Base-by-base conservation (phyloP, 2,888 invertebrate species). In the Conus canariensis region DNA sequence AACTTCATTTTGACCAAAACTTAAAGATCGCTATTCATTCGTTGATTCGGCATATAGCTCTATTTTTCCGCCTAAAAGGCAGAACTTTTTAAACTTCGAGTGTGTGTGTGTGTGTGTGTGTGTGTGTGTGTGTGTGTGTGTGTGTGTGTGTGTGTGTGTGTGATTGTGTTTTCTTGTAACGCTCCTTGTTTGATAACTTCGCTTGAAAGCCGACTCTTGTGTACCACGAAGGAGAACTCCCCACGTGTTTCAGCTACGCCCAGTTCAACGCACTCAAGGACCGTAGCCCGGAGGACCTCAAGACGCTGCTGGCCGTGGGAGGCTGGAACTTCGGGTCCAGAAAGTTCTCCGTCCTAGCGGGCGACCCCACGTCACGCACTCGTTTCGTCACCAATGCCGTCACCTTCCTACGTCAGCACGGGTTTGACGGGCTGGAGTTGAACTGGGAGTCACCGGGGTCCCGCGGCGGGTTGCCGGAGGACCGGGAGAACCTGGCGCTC, bases 391-490 rank as follows among this genome's bases (percentile, higher is more conserved):
- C 58, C 25, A 93, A 92, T 90, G 89, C 88, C 56, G 86, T 92
- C n/a, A 90, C 91, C 10, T 94, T 93, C 85, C 77, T 94, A 70
- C 90, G 92, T 87, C 92, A 93, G 64, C 92, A 93, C 95, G 97
- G 98, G 87, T 99, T 99, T 95, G 97, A 97, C 92, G 99, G 99
- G 4, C 96, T 99, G 0, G 98, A 98, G 94, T 97, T 99, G 64
- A 98, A 99, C 94, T 99, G 99, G 98, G 98, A 98, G 95, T 99
- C 99, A 95, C 99, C 99, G 0, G 94, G 92, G 12, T 92, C 92
- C 89, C 90, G 90, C 12, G 91, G 90, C 12, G 88, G 90, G 30
- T 14, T 22, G 60, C 19, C 85, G 1, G 22, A 87, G 16, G 90
- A 90, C 60, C 83, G 30, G 16, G 85, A 74, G 10, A 90, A 88